These are phyloP conservation scores for Champsocephalus esox DNA, from an alignment of 2,797 vertebrate genomes.

Conservation along the genomic window DNA sequence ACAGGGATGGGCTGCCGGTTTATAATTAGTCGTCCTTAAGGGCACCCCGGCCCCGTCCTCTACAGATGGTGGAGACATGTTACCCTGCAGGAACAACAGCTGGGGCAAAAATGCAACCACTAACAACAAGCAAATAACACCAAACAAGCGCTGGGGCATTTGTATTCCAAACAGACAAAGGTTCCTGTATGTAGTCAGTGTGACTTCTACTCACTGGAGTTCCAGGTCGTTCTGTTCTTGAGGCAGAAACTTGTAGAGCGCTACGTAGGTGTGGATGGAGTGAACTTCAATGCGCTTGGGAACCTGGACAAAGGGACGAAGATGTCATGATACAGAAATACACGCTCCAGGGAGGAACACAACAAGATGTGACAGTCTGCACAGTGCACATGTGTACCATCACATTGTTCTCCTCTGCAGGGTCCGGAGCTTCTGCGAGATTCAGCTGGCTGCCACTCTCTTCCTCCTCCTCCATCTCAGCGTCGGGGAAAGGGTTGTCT, in stretches of 20 bases:
- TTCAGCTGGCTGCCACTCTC: constrained; percentile 51
- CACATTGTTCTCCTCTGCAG: constrained; percentile 61
- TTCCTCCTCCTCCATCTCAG: constrained; percentile 67
- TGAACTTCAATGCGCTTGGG: constrained; percentile 86
- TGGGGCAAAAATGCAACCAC: constrained; percentile 28
- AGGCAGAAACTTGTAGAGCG: constrained; percentile 93
- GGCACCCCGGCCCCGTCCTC: constrained; percentile 59
- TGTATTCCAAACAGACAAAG: neutral
- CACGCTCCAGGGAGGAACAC: neutral
- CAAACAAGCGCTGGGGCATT: constrained; percentile 18
- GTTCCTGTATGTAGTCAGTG: constrained; percentile 16
- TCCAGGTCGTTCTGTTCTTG: constrained; percentile 93
- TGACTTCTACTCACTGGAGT: constrained; percentile 87
- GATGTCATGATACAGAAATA: constrained; percentile 36
- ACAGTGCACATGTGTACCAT: constrained; percentile 54
- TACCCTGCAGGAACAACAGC: constrained; percentile 54
- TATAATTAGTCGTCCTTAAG: constrained; percentile 79
- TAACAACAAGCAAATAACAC: constrained; percentile 6
- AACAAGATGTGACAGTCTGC: constrained; percentile 21
- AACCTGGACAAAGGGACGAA: constrained; percentile 64
- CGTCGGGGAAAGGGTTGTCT: constrained; percentile 56
- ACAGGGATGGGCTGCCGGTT: constrained; percentile 61
- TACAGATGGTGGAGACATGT: constrained; percentile 73
- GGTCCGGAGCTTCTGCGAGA: constrained; percentile 47
- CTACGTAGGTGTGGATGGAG: constrained; percentile 92